phyloP scores from a whole-genome alignment of 2,888 invertebrate species.

The Cryptocephalus primarius region DNA sequence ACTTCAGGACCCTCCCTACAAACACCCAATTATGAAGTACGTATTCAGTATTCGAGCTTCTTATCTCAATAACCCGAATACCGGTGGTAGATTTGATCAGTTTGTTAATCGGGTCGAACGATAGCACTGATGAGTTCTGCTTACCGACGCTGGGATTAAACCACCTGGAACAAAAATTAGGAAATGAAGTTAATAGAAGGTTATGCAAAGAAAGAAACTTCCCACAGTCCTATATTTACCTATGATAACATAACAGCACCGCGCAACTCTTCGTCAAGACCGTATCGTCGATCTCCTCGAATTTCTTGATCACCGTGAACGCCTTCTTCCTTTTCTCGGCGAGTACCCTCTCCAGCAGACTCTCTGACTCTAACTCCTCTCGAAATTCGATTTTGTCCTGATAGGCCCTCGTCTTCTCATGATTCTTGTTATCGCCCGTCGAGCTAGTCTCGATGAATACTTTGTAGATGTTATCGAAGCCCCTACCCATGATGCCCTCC shows the following conservation, averaged over 20 bases:
- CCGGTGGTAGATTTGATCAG: slow-evolving; percentile 52
- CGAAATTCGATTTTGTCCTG: slow-evolving; percentile 22
- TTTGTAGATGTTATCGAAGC: slow-evolving; percentile 72
- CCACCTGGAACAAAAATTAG: slow-evolving; percentile 34
- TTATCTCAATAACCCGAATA: slow-evolving; percentile 54
- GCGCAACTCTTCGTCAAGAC: slow-evolving; percentile 55
- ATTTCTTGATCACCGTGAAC: slow-evolving; percentile 19
- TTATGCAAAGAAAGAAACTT: background rate
- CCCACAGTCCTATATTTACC: slow-evolving; percentile 35
- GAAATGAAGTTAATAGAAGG: background rate
- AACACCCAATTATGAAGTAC: slow-evolving; percentile 55
- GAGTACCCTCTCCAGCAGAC: slow-evolving; percentile 15
- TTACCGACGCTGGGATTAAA: slow-evolving; percentile 30
- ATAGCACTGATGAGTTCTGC: slow-evolving; percentile 20
- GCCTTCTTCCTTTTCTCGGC: slow-evolving; percentile 18
- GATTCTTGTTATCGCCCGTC: slow-evolving; percentile 2
- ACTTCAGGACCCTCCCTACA: slow-evolving; percentile 45
- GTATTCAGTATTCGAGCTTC: slow-evolving; percentile 49
- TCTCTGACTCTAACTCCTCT: slow-evolving; percentile 20
- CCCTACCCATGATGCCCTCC: slow-evolving; percentile 87
- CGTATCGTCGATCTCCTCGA: slow-evolving; percentile 39
- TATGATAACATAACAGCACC: slow-evolving; percentile 53
- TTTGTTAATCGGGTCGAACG: slow-evolving; percentile 24
- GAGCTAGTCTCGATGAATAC: slow-evolving; percentile 46
- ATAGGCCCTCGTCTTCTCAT: slow-evolving; percentile 10